Evolutionary conservation across 1,140 invertebrate genomes (phyloP), one percentile per base, ranked within the genome.

Genomic region (Copidosoma floridanum): DNA sequence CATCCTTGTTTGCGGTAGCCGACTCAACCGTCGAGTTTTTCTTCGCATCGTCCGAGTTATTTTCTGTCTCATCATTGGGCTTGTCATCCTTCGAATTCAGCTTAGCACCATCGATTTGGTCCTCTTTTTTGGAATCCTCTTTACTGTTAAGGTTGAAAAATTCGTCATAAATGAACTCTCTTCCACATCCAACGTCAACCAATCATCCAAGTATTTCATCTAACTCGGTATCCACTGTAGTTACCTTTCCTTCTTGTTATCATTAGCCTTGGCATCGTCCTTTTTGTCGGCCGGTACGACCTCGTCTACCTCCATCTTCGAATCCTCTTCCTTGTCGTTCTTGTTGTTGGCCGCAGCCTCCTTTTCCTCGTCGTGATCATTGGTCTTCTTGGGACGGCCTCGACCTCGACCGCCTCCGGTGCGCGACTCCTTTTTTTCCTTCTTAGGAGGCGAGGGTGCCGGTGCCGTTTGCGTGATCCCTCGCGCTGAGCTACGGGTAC

Each of bases 401-500:
- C 78, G 71, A 29, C 78, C 78, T 38, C 76, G 76, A 40, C 74
- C 75, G 6, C 65, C 68, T 1, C 69, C 58, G n/a, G 72, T 68
- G 4, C 65, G 72, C 11, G 79, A 68, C 18, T 82, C 81, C 11
- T 73, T 72, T 37, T 82, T 82, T 18, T 81, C 76, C 46, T 80
- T 80, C 27, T 80, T 80, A 0, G 81, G 71, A 4, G 81, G 81
- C 11, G 79, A 76, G 37, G 79, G 79, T 5, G 76, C 72, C 18
- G 76, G 73, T n/a, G n/a, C n/a, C 5, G 75, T 68, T 0, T 74
- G 61, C 2, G 72, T 63, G 5, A 80, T 62, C 11, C 79, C 79
- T 58, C 79, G 68, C 24, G 79, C 78, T 35, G 80, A 79, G 61
- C 80, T 82, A 23, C 81, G 78, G 5, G 81, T 82, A 56, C 81